Evolutionary conservation across 2,797 vertebrate genomes (phyloP), one percentile per base, ranked within the genome.

Genomic region (Phalanger gymnotis): DNA sequence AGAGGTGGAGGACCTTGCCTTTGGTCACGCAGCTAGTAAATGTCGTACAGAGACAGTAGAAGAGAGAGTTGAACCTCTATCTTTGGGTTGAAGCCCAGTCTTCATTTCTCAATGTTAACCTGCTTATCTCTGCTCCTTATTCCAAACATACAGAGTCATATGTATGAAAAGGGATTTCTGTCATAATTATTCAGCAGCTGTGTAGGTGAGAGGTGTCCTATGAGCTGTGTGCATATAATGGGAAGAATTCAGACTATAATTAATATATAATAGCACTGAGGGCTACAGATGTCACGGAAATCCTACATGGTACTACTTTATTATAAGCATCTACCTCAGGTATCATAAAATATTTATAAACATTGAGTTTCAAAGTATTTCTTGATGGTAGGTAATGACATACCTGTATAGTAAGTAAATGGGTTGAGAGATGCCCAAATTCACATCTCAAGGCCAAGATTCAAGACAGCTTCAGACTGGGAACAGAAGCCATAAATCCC

Each of bases 61-160:
- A 22, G n/a, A 81, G n/a, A 81, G 22, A 22, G 40, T 81, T 47
- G 73, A 47, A 47, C 22, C 73, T 81, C 3, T 3, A 47, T 81
- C 73, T 81, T 81, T 25, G 40, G 73, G 40, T 25, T 81, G 73
- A 47, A 81, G 40, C 22, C 73, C 40, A 81, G 19, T 27, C 40
- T 40, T 81, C 73, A 81, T 25, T 81, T 3, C 73, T 81, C 40
- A 81, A 81, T 47, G 40, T 9, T 47, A 47, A 47, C 1, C 19
- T 81, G 22, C 22, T 27, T 81, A 2, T 81, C n/a, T 94, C 87
- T 31, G 91, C 93, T 95, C 96, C 92, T 94, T 92, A 95, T n/a
- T 97, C 92, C 91, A 94, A 96, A 56, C 54, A 96, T 96, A 92
- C 40, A 91, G 92, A 96, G 91, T 66, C 93, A 96, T 96, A 96